These are phyloP conservation scores for Drosophila nigricruria DNA, from an alignment of 2,888 invertebrate genomes.

Conservation along the genomic window DNA sequence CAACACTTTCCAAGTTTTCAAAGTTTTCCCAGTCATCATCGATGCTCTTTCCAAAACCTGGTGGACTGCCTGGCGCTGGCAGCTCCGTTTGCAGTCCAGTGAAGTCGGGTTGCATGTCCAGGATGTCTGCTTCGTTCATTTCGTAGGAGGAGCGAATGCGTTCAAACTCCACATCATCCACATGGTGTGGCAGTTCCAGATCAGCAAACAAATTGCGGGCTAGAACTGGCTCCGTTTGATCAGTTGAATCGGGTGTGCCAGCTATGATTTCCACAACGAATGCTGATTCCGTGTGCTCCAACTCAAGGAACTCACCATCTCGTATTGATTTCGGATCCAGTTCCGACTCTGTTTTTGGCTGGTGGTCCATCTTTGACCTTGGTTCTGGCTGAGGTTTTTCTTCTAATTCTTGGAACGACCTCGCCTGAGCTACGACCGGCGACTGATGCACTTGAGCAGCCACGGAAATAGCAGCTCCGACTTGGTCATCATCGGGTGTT, in stretches of 20 bases:
- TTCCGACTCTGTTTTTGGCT: background rate
- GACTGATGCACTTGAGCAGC: constrained; percentile 61
- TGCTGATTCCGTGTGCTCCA: constrained; percentile 45
- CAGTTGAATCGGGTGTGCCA: constrained; percentile 55
- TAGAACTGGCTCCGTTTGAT: constrained; percentile 16
- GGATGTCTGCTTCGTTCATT: constrained; percentile 75
- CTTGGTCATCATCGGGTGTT: constrained; percentile 63
- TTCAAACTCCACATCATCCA: constrained; percentile 65
- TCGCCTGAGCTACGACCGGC: background rate
- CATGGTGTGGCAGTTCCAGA: constrained; percentile 46
- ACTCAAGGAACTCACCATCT: constrained; percentile 9
- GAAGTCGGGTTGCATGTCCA: constrained; percentile 56
- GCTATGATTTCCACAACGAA: constrained; percentile 68
- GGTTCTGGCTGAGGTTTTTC: background rate
- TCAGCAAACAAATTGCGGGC: constrained; percentile 48
- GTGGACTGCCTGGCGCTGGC: constrained; percentile 44
- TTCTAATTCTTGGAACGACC: background rate
- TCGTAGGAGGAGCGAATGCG: constrained; percentile 73
- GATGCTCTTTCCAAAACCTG: constrained; percentile 78
- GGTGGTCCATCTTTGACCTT: background rate
- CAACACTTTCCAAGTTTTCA: constrained; percentile 62
- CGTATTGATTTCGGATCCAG: background rate
- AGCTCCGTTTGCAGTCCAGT: constrained; percentile 25
- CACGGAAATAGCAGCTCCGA: constrained; percentile 60
- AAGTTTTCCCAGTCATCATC: constrained; percentile 81